Conservation (phyloP, 1,140 invertebrate species). For the Hyposmocoma kahamanoa region DNA sequence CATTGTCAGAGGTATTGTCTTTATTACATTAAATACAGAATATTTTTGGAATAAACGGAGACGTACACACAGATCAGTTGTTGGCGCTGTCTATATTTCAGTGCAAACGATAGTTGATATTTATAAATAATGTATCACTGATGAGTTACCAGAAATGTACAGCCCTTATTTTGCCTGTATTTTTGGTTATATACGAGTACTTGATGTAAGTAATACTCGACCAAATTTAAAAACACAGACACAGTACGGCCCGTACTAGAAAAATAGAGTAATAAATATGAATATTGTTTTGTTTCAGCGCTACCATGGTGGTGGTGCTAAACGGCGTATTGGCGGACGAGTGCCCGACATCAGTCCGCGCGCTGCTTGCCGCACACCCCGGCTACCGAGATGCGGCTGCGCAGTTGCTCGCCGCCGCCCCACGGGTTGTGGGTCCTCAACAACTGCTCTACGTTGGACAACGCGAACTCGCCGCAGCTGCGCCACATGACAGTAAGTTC, state of each 20-base stretch:
- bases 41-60: no score
- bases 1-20: no score
- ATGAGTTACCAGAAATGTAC: no score
- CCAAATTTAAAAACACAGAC: no score
- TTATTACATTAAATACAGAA: no score
- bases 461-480: constrained; percentile 91
- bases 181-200: no score
- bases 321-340: constrained; percentile 91
- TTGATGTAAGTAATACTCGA: no score
- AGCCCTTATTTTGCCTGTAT: no score
- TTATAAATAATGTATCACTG: no score
- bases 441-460: constrained; percentile 92
- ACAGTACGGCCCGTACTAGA: neutral
- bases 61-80: no score
- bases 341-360: constrained; percentile 85
- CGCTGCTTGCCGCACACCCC: constrained; percentile 85
- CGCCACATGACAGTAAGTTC: constrained; percentile 91
- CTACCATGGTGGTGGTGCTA: constrained; percentile 87
- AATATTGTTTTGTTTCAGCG: constrained; percentile 24
- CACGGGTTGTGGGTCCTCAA: constrained; percentile 86
- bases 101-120: no score
- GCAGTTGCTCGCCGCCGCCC: constrained; percentile 83
- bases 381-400: constrained; percentile 89
- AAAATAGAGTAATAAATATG: neutral
- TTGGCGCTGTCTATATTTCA: no score